Evolutionary conservation across 2,113 vertebrate species (phyloP).

Genomic region (Pelvicachromis taeniatus): DNA sequence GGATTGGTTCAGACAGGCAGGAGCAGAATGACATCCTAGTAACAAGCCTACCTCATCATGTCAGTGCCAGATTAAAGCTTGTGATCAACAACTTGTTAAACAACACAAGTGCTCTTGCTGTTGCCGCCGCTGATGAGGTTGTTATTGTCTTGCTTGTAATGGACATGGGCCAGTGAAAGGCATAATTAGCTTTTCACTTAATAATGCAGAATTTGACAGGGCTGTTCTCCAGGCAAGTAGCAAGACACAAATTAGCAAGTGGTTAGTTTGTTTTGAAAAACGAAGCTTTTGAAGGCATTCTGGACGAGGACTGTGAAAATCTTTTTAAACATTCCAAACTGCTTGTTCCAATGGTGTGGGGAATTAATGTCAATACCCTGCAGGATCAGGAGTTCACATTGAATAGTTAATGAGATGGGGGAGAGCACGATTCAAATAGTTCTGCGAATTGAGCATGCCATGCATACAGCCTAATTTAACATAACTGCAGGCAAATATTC

Average conservation of each 20-base stretch:
- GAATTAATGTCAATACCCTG: slow-evolving; percentile 71
- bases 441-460: slow-evolving; percentile 41
- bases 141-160: slow-evolving; percentile 47
- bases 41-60: slow-evolving; percentile 66
- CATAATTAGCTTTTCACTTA: slow-evolving; percentile 44
- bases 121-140: slow-evolving; percentile 42
- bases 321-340: slow-evolving; percentile 50
- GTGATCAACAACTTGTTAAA: slow-evolving; percentile 65
- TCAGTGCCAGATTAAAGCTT: slow-evolving; percentile 54
- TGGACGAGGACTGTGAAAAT: background rate
- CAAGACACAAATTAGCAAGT: slow-evolving; percentile 44
- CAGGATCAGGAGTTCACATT: slow-evolving; percentile 64
- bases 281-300: slow-evolving; percentile 18
- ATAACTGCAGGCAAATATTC: slow-evolving; percentile 58
- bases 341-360: slow-evolving; percentile 52
- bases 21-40: slow-evolving; percentile 66
- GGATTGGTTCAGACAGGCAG: slow-evolving; percentile 66
- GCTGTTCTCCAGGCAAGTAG: slow-evolving; percentile 31
- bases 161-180: slow-evolving; percentile 40
- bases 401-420: slow-evolving; percentile 67
- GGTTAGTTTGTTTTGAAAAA: slow-evolving; percentile 57
- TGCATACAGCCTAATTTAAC: slow-evolving; percentile 64
- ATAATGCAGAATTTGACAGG: slow-evolving; percentile 34
- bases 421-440: slow-evolving; percentile 47
- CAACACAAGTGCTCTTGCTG: slow-evolving; percentile 49